phyloP scores from a whole-genome alignment of 2,888 invertebrate genomes.

The Rhingia rostrata region DNA sequence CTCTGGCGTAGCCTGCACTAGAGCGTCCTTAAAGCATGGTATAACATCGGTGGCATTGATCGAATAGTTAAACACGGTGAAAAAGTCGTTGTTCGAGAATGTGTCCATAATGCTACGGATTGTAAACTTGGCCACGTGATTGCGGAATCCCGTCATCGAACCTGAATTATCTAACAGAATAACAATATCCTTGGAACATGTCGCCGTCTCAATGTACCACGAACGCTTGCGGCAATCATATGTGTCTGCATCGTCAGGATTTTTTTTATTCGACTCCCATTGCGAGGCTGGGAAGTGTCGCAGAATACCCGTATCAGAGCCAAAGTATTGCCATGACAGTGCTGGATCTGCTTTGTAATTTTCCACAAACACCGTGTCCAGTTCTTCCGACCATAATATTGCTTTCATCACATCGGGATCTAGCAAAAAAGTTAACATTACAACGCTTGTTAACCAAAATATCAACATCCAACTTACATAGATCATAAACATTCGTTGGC shows the following conservation, averaged over 20 bases:
- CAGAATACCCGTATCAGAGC: conserved; percentile 95
- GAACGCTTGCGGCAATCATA: conserved; percentile 96
- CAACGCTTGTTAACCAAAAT: too few species aligned
- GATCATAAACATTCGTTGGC: conserved; percentile 95
- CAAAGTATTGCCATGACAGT: conserved; percentile 98
- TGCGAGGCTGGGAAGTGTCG: conserved; percentile 94
- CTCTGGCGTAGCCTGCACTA: conserved; percentile 95
- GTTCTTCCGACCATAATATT: conserved; percentile 94
- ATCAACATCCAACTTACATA: conserved; percentile 83
- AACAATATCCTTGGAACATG: conserved; percentile 98
- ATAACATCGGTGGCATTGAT: conserved; percentile 89
- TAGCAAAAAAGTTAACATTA: conserved; percentile 74
- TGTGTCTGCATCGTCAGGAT: conserved; percentile 86
- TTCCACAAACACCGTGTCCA: conserved; percentile 92
- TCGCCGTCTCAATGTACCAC: conserved; percentile 99
- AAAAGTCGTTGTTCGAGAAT: conserved; percentile 98
- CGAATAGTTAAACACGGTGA: conserved; percentile 94
- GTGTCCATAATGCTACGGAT: conserved; percentile 95
- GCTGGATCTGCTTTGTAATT: conserved; percentile 95
- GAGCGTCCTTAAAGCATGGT: conserved; percentile 91
- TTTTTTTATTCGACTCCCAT: conserved; percentile 84
- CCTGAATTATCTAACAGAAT: conserved; percentile 97
- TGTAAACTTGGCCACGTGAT: conserved; percentile 92
- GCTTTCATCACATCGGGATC: conserved; percentile 86
- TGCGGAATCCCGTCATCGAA: conserved; percentile 94